Conservation (phyloP, 2,888 invertebrate species). For the Protonemura montana region DNA sequence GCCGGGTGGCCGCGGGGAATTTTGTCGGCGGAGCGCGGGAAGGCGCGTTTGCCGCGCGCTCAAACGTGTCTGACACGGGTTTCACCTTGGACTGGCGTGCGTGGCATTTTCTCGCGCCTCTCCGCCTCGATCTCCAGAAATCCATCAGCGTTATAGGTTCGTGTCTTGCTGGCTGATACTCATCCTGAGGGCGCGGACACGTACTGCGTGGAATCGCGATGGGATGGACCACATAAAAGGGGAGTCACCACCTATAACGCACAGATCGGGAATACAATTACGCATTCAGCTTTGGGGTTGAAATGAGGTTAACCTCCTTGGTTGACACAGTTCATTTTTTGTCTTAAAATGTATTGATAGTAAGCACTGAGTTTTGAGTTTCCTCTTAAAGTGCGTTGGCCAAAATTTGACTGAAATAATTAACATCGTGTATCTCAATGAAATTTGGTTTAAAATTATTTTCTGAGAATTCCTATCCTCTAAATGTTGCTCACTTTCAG, state of each 20-base stretch:
- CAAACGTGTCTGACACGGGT: background rate
- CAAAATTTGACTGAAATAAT: no score
- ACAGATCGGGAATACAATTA: background rate
- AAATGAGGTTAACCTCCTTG: background rate
- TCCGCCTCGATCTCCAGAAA: background rate
- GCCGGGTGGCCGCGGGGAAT: background rate
- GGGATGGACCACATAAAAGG: background rate
- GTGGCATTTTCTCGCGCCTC: background rate
- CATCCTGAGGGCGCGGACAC: background rate
- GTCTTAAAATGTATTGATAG: no score
- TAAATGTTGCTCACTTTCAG: no score
- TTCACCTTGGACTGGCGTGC: background rate
- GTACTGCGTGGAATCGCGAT: background rate
- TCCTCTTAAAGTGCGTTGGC: no score
- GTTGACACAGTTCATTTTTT: no score
- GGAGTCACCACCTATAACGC: background rate
- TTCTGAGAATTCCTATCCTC: no score
- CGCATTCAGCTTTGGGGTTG: background rate
- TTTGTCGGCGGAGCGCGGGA: background rate
- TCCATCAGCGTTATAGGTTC: background rate
- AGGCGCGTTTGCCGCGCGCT: background rate
- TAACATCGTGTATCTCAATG: no score
- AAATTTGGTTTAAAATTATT: no score
- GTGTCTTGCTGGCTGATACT: background rate
- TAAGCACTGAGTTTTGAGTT: no score